These are phyloP conservation scores for Speoplatyrhinus poulsoni DNA, from an alignment of 2,113 vertebrate species.

Conservation along the genomic window DNA sequence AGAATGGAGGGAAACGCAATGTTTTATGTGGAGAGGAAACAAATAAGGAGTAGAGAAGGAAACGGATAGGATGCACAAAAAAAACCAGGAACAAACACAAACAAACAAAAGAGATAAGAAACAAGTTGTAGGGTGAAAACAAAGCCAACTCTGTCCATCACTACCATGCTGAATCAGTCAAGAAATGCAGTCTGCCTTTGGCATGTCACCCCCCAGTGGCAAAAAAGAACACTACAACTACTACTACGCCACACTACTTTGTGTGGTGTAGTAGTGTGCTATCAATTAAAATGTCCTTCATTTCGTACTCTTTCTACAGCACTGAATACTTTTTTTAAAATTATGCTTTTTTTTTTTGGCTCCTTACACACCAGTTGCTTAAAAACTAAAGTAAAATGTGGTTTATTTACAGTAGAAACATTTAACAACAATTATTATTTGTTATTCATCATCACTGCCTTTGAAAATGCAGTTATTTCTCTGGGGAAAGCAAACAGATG, in stretches of 20 bases:
- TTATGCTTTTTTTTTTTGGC: too few relatives aligned
- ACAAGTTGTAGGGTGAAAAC: slow-evolving; percentile 17
- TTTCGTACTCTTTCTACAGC: not conserved
- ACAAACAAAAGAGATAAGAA: not conserved
- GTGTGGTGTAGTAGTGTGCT: not conserved
- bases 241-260: not conserved
- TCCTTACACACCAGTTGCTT: not conserved
- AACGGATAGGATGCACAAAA: slow-evolving; percentile 6
- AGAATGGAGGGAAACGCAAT: not conserved
- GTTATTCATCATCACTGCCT: not conserved
- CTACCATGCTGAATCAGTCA: not conserved
- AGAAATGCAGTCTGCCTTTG: not conserved
- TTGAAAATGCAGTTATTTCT: slow-evolving; percentile 42
- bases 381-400: too few relatives aligned
- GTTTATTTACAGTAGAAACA: too few relatives aligned
- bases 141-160: not conserved
- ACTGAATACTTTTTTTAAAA: not conserved
- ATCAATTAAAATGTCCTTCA: not conserved
- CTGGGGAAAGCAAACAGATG: slow-evolving; percentile 54
- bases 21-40: not conserved
- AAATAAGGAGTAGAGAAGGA: not conserved
- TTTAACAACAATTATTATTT: not conserved
- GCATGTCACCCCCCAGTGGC: slow-evolving; percentile 31
- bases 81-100: not conserved
- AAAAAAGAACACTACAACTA: slow-evolving; percentile 1